phyloP scores from a whole-genome alignment of 2,888 invertebrate genomes.

The Lysandra bellargus region DNA sequence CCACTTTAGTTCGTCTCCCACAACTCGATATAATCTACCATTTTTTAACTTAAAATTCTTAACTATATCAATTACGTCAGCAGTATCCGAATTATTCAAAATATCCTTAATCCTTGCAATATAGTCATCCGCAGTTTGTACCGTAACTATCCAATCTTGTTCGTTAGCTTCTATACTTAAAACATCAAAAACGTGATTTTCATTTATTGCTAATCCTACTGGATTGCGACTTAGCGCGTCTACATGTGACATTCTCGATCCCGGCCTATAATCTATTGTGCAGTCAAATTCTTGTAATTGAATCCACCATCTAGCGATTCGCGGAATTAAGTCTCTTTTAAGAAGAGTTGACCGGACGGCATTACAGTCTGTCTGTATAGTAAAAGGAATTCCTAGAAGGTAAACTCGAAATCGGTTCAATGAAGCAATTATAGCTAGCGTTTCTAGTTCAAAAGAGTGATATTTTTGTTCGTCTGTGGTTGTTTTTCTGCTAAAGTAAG shows the following conservation, averaged over 20 bases:
- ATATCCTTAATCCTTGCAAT: neutral
- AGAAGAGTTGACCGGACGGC: too few relatives aligned
- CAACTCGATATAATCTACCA: neutral
- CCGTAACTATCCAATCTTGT: slow-evolving; percentile 34
- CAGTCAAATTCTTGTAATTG: too few relatives aligned
- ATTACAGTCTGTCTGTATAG: neutral
- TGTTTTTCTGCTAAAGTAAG: slow-evolving; percentile 33
- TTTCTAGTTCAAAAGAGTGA: slow-evolving; percentile 42
- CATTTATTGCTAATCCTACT: neutral
- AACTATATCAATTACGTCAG: neutral
- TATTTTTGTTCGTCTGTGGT: slow-evolving; percentile 38
- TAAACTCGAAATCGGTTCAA: slow-evolving; percentile 30
- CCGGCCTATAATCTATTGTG: slow-evolving; percentile 28
- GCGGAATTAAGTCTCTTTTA: too few relatives aligned
- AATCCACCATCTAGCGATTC: too few relatives aligned
- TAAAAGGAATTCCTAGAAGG: too few relatives aligned
- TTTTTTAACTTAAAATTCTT: slow-evolving; percentile 4
- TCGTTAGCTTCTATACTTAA: slow-evolving; percentile 24
- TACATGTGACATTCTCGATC: slow-evolving; percentile 30
- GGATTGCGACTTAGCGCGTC: slow-evolving; percentile 34
- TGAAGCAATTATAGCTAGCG: slow-evolving; percentile 37
- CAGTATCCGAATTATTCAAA: neutral
- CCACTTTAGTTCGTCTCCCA: slow-evolving; percentile 39
- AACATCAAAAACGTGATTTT: slow-evolving; percentile 28
- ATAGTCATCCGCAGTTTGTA: slow-evolving; percentile 30